phyloP scores from a whole-genome alignment of 2,113 vertebrate genomes.

The Hippocampus zosterae region DNA sequence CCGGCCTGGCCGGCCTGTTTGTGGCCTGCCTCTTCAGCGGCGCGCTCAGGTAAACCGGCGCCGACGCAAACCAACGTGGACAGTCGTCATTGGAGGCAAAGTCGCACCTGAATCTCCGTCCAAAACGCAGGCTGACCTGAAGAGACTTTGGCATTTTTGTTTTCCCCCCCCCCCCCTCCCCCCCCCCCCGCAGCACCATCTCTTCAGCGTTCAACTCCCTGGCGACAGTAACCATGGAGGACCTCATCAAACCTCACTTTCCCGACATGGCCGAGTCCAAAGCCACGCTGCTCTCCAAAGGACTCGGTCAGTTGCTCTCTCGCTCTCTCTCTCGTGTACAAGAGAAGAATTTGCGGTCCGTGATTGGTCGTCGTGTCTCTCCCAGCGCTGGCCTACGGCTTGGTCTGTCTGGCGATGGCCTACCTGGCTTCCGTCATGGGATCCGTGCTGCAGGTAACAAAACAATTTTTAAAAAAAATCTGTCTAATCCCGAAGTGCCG shows the following conservation, averaged over 20 bases:
- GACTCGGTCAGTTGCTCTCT: constrained; percentile 74
- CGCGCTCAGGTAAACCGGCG: constrained; percentile 81
- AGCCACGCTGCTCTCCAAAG: constrained; percentile 84
- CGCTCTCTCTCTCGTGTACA: background rate
- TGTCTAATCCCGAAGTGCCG: too few species aligned
- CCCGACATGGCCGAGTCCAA: constrained; percentile 75
- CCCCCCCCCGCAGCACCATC: constrained; percentile 80
- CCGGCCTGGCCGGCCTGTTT: constrained; percentile 88
- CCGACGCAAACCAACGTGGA: background rate
- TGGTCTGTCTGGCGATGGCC: constrained; percentile 94
- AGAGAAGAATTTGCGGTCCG: background rate
- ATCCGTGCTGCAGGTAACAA: constrained; percentile 84
- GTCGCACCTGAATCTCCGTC: background rate
- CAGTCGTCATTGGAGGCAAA: too few species aligned
- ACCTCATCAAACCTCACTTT: constrained; percentile 86
- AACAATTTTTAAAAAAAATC: too few species aligned
- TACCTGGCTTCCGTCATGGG: constrained; percentile 90
- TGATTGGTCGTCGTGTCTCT: background rate
- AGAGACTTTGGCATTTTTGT: background rate
- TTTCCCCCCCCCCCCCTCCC: too few species aligned
- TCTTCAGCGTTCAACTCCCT: constrained; percentile 95
- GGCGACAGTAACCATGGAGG: constrained; percentile 94
- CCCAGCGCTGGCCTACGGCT: constrained; percentile 83
- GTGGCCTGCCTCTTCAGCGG: constrained; percentile 96
- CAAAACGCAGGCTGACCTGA: background rate